phyloP scores from a whole-genome alignment of 2,797 vertebrate species.

The Sphenodon punctatus region DNA sequence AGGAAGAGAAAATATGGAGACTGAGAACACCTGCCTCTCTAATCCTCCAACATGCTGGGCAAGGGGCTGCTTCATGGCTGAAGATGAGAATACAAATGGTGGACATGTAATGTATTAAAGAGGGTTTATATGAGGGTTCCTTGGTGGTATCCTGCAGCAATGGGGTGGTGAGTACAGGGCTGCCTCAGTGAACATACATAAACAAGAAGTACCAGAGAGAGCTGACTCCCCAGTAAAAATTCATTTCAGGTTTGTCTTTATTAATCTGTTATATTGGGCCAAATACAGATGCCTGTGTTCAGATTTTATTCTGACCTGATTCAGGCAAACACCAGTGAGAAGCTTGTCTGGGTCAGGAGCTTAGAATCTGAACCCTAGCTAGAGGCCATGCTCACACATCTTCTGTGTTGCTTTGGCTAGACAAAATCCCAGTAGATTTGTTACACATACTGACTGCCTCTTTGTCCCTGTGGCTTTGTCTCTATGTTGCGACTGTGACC shows the following conservation, averaged over 20 bases:
- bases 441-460: not conserved
- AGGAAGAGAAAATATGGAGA: conserved; percentile 28
- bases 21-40: conserved; percentile 41
- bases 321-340: conserved; percentile 32
- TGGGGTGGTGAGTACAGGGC: conserved; percentile 40
- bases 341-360: conserved; percentile 61
- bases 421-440: conserved; percentile 21
- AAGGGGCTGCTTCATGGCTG: conserved; percentile 21
- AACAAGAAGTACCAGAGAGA: not conserved
- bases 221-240: conserved; percentile 1
- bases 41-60: conserved; percentile 40
- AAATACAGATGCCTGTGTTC: not conserved
- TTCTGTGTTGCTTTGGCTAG: conserved; percentile 43
- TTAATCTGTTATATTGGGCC: conserved; percentile 20
- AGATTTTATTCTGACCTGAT: conserved; percentile 19
- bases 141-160: not conserved
- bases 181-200: not conserved
- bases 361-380: conserved; percentile 50
- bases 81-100: conserved; percentile 39
- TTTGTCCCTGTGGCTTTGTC: conserved; percentile 36
- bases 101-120: not conserved
- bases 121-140: conserved; percentile 35
- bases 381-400: conserved; percentile 50
- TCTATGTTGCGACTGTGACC: not conserved
- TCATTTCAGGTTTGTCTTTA: not conserved